Evolutionary conservation across 2,888 invertebrate genomes (phyloP).

Genomic region (Teleiodes luculella): DNA sequence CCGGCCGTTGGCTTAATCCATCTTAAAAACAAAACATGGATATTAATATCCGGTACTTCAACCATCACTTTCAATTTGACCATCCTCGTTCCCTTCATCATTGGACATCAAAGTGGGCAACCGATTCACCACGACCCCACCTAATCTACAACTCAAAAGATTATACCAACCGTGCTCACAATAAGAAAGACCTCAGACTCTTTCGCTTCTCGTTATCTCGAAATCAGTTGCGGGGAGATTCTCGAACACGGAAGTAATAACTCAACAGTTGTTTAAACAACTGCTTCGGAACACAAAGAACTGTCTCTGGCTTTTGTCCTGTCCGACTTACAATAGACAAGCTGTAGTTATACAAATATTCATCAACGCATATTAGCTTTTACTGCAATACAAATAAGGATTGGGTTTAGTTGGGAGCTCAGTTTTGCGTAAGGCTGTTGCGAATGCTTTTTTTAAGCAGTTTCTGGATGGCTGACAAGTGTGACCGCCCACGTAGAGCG

Average conservation of each 20-base stretch:
- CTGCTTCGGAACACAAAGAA: background rate
- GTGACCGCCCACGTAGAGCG: background rate
- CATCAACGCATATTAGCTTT: background rate
- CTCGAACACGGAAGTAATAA: slow-evolving; percentile 6
- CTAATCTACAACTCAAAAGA: background rate
- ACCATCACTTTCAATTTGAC: background rate
- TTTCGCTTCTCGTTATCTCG: slow-evolving; percentile 1
- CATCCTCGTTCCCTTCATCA: background rate
- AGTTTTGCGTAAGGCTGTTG: background rate
- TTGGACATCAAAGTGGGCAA: background rate
- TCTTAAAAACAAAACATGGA: no score
- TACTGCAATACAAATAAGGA: background rate
- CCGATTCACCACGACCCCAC: background rate
- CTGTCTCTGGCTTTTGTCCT: background rate
- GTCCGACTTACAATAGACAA: background rate
- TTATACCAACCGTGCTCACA: background rate
- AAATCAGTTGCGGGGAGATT: slow-evolving; percentile 4
- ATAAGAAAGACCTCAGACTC: background rate
- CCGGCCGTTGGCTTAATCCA: no score
- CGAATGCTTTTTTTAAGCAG: background rate
- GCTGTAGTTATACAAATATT: background rate
- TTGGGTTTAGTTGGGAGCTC: background rate
- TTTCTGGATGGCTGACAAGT: background rate
- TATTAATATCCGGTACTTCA: background rate
- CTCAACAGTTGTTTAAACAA: background rate